Conservation (phyloP, 2,113 vertebrate genomes). For the Vidua macroura region DNA sequence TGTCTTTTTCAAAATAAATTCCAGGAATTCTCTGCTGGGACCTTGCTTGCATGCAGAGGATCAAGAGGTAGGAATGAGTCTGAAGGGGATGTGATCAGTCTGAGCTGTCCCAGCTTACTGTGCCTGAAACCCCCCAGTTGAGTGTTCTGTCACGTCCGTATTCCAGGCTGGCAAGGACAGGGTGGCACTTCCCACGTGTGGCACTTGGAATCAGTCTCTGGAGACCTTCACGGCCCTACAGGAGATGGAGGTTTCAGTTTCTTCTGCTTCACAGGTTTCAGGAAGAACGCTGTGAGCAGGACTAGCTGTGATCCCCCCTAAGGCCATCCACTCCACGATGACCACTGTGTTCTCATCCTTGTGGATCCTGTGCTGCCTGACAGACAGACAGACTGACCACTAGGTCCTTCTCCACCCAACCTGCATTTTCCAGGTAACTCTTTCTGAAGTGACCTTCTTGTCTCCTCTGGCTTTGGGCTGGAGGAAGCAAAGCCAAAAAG, state of each 20-base stretch:
- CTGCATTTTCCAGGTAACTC: not conserved
- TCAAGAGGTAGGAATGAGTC: not conserved
- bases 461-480: not conserved
- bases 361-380: accelerated
- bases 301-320: not conserved
- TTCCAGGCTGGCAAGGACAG: not conserved
- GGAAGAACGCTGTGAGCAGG: not conserved
- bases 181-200: accelerated
- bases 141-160: not conserved
- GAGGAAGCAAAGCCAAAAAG: conserved; percentile 7
- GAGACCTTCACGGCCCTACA: not conserved
- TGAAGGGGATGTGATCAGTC: not conserved
- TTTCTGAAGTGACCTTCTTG: not conserved
- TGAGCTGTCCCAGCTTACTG: not conserved
- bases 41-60: accelerated
- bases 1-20: not conserved
- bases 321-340: accelerated
- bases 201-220: not conserved
- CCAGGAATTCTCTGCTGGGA: not conserved
- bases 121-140: accelerated
- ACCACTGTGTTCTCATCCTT: not conserved
- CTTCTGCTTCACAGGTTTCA: not conserved
- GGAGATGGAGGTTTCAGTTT: not conserved
- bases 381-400: not conserved
- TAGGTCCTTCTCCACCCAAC: not conserved